Evolutionary conservation across 2,888 invertebrate species (phyloP).

Genomic region (Eilema depressum): DNA sequence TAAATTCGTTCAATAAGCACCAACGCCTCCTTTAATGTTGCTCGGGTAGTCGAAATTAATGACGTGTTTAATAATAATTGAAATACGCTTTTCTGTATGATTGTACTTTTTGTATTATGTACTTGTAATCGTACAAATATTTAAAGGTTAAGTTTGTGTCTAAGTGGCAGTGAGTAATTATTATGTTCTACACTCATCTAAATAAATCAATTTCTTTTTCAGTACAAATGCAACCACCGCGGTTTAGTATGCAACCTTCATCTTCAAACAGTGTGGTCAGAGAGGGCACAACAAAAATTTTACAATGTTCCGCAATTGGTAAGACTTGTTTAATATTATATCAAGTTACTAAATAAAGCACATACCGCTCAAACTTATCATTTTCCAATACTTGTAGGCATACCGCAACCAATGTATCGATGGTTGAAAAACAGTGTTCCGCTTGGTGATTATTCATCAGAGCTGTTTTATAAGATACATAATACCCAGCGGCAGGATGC

Average conservation of each 20-base stretch:
- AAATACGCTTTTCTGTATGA: not conserved
- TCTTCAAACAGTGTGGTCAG: conserved; percentile 94
- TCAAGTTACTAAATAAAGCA: not conserved
- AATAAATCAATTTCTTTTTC: conserved; percentile 56
- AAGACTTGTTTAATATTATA: conserved; percentile 70
- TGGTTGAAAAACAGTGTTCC: conserved; percentile 96
- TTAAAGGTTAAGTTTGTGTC: too few relatives aligned
- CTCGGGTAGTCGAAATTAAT: conserved; percentile 61
- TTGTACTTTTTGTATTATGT: not conserved
- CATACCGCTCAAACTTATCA: not conserved
- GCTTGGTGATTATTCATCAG: conserved; percentile 93
- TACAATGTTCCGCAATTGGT: conserved; percentile 97
- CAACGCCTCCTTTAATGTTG: conserved; percentile 56
- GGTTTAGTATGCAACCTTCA: conserved; percentile 95
- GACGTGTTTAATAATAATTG: conserved; percentile 54
- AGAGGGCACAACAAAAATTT: conserved; percentile 95
- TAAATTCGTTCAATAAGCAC: conserved; percentile 71
- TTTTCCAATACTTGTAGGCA: conserved; percentile 87
- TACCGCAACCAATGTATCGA: conserved; percentile 96
- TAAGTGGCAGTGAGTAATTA: too few relatives aligned
- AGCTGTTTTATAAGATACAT: conserved; percentile 94
- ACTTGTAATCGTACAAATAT: not conserved
- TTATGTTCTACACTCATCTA: not conserved
- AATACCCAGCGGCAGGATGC: conserved; percentile 94
- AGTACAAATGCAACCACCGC: conserved; percentile 92